Percentiles rank a stretch among this genome's conserved stretches.
phyloP scores from a whole-genome alignment of 2,113 vertebrate species.

The Stegostoma tigrinum region DNA sequence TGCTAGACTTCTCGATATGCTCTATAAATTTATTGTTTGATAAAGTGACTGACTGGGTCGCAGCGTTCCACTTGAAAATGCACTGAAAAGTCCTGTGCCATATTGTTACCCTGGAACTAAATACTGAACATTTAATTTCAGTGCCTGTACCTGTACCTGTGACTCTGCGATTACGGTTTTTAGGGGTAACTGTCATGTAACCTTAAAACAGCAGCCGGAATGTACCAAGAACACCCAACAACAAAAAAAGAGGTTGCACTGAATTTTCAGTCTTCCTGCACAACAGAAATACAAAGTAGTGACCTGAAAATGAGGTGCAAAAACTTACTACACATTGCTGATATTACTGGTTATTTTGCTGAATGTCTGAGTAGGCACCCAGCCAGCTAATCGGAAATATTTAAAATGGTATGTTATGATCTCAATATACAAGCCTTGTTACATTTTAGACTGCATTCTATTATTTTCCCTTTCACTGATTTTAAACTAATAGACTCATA shows the following conservation, averaged over 20 bases:
- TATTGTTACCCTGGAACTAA: neutral
- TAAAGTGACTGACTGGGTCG: neutral
- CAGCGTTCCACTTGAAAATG: neutral
- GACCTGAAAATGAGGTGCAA: neutral
- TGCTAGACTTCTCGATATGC: slow-evolving; percentile 45
- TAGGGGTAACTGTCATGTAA: neutral
- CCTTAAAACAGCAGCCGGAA: neutral
- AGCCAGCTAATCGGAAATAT: neutral
- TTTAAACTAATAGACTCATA: neutral
- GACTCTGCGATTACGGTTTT: neutral
- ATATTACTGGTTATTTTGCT: neutral
- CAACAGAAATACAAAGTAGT: neutral
- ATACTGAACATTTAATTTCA: neutral
- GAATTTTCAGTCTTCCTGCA: neutral
- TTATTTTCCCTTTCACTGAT: neutral
- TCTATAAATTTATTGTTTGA: neutral
- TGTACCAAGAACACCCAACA: neutral
- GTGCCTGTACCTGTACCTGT: neutral
- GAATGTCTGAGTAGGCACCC: no score
- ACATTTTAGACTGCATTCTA: neutral
- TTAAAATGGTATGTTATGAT: neutral
- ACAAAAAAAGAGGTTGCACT: neutral
- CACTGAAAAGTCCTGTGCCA: neutral
- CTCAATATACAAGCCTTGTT: neutral
- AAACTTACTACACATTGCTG: neutral